Evolutionary conservation across 2,113 vertebrate species (phyloP), one percentile per base, ranked within the genome.

Genomic region (Hylia prasina): DNA sequence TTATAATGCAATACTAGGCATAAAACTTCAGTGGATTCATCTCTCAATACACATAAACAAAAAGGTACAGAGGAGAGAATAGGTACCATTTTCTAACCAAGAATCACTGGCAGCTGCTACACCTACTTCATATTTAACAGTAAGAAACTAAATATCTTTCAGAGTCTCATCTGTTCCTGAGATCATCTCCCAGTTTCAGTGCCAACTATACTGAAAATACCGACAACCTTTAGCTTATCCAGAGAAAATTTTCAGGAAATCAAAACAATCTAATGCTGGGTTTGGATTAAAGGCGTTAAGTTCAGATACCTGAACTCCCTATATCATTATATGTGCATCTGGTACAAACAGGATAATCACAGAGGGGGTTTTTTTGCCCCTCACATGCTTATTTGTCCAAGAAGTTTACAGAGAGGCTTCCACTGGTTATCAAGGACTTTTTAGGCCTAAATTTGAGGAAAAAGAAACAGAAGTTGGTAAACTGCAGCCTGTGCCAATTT

Each of bases 391-490:
- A 82, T 61, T 33, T 18, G 6, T 58, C 13, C 7, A 61, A 48
- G 18, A 90, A 50, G 53, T n/a, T 72, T 84, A 47, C n/a, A n/a
- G 31, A 65, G 23, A 72, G 9, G 50, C n/a, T 57, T 83, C 51
- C 33, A 13, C 11, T 44, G 19, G 35, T 77, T 89, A 80, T 40
- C 50, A 86, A 92, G 39, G 79, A 61, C 33, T 65, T 85, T 57
- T 81, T 40, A 57, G 63, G 45, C 39, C 72, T 81, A 81, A 83
- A 60, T 81, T 82, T 48, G 84, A 64, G 37, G 16, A 44, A 81
- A 89, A 85, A 89, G 39, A 79, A 85, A 10, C 39, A 80, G 39
- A 92, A 69, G 20, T 20, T 76, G 85, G 39, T 35, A 97, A 94
- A 61, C 14, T 23, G 89, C 48, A 44, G 82, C 31, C 35, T 87